Conservation (phyloP, 2,113 vertebrate species). For the Nycticorax nycticorax region DNA sequence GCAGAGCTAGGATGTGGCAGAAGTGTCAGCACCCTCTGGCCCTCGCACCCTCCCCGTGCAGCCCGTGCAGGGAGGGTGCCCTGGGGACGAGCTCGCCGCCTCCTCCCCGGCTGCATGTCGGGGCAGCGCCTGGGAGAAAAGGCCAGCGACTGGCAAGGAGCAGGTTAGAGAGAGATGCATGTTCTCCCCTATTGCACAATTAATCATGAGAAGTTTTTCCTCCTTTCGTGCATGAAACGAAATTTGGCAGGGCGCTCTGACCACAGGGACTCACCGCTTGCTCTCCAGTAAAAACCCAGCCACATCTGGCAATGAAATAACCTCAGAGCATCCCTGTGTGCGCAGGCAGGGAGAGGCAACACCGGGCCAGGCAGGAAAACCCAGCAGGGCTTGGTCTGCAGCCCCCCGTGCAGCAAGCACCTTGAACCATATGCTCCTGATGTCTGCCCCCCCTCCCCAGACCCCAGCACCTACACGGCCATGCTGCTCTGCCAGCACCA, state of each 20-base stretch:
- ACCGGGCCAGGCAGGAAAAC: background rate
- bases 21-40: background rate
- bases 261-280: constrained; percentile 23
- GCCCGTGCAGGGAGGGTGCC: rapidly evolving
- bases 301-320: constrained; percentile 33
- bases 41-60: rapidly evolving
- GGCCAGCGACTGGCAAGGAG: background rate
- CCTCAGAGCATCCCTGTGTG: background rate
- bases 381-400: background rate
- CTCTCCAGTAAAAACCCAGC: background rate
- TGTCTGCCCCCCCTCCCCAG: background rate
- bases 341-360: background rate
- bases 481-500: background rate
- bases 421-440: background rate
- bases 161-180: background rate
- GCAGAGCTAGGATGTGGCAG: background rate
- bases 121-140: background rate
- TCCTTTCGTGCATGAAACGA: constrained; percentile 64
- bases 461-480: background rate
- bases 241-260: constrained; percentile 51
- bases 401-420: background rate
- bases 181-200: constrained; percentile 58
- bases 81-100: rapidly evolving
- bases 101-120: rapidly evolving
- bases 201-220: constrained; percentile 56